Evolutionary conservation across 2,113 vertebrate species (phyloP).

Genomic region (Gnathonemus echidnorhynchus): DNA sequence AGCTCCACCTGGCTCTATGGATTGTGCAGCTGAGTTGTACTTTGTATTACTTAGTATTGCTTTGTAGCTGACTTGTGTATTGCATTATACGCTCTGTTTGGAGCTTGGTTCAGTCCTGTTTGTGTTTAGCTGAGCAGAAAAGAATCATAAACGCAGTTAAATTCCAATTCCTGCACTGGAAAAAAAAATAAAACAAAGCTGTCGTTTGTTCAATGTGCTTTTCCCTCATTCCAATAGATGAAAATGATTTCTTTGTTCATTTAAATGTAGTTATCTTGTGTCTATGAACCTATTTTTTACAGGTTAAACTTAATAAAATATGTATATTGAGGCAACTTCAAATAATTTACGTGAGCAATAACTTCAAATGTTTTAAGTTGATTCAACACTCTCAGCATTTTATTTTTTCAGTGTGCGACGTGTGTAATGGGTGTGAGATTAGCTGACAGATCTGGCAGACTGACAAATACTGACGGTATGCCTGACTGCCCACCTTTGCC

Average conservation of each 20-base stretch:
- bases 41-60: too few species aligned
- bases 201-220: background rate
- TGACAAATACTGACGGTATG: background rate
- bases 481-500: constrained; percentile 64
- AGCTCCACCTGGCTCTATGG: background rate
- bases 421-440: background rate
- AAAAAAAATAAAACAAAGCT: background rate
- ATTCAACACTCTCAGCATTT: background rate
- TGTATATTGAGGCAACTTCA: background rate
- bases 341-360: background rate
- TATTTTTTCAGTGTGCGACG: background rate
- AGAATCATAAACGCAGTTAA: background rate
- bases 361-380: background rate
- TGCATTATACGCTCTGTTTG: background rate
- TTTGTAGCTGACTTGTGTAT: background rate
- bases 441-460: background rate
- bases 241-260: background rate
- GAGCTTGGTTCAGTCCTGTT: background rate
- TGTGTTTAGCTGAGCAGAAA: background rate
- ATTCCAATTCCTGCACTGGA: background rate
- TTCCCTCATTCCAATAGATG: background rate
- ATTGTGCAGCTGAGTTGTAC: background rate
- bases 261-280: background rate
- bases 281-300: background rate
- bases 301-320: background rate